Conservation (phyloP, 2,888 invertebrate species). For the Cartodere bifasciata region DNA sequence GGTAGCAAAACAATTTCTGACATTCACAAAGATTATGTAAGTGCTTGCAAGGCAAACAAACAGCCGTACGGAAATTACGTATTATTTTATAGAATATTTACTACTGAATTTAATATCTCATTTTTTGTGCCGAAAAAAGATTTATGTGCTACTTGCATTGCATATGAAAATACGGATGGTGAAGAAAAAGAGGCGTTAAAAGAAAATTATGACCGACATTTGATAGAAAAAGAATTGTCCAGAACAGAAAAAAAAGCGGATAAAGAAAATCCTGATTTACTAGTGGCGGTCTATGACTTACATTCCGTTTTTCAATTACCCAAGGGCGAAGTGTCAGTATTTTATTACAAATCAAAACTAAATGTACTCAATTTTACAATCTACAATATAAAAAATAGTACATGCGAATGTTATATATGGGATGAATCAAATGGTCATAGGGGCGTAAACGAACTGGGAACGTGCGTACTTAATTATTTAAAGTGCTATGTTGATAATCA, state of each 20-base stretch:
- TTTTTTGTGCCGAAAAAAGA: constrained; percentile 7
- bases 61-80: constrained; percentile 17
- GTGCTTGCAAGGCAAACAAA: constrained; percentile 15
- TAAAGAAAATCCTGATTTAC: constrained; percentile 5
- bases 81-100: no score
- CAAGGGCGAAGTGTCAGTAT: constrained; percentile 7
- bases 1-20: constrained; percentile 16
- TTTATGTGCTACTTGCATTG: constrained; percentile 5
- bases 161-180: constrained; percentile 5
- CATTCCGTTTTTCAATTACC: constrained; percentile 11
- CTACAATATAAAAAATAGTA: constrained; percentile 18
- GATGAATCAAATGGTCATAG: constrained; percentile 22
- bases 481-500: constrained; percentile 8
- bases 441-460: constrained; percentile 23
- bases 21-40: constrained; percentile 17
- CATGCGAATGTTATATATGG: constrained; percentile 22
- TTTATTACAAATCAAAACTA: constrained; percentile 8
- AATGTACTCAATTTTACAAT: constrained; percentile 15
- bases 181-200: constrained; percentile 7
- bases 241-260: constrained; percentile 6
- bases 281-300: constrained; percentile 9
- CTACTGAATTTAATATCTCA: no score
- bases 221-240: constrained; percentile 7
- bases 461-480: constrained; percentile 21
- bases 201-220: constrained; percentile 7